phyloP scores from a whole-genome alignment of 2,888 invertebrate genomes.

The Hyposoter didymator region DNA sequence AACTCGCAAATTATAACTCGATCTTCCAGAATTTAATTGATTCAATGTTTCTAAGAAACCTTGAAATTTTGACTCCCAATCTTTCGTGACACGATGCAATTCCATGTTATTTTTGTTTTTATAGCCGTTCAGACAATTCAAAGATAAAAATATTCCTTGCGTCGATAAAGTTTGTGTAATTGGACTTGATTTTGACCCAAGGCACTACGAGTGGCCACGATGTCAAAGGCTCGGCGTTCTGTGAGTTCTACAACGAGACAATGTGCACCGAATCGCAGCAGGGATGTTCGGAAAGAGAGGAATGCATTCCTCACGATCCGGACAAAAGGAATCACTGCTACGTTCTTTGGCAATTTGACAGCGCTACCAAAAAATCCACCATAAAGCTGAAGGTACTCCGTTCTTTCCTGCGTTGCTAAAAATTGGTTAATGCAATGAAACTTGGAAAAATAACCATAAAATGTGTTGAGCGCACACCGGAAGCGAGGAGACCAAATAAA shows the following conservation, averaged over 20 bases:
- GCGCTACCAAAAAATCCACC: conserved; percentile 86
- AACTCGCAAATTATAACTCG: too few relatives aligned
- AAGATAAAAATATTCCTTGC: neutral
- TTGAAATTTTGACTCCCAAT: neutral
- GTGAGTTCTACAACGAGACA: conserved; percentile 89
- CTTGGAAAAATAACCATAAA: neutral
- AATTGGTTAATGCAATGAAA: neutral
- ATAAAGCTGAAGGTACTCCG: conserved; percentile 82
- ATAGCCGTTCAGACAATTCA: neutral
- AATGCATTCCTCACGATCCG: conserved; percentile 88
- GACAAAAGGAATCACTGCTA: conserved; percentile 93
- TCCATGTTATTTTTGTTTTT: neutral
- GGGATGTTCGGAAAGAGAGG: conserved; percentile 86
- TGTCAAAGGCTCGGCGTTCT: conserved; percentile 85
- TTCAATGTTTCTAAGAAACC: neutral
- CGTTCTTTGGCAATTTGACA: conserved; percentile 91
- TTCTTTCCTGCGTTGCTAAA: neutral
- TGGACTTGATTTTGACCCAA: neutral
- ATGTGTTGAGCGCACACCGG: neutral
- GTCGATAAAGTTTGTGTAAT: neutral
- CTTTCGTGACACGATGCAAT: too few relatives aligned
- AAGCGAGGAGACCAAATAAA: too few relatives aligned
- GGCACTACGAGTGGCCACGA: conserved; percentile 78
- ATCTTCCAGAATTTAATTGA: too few relatives aligned
- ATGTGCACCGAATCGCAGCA: conserved; percentile 84